A percentile compares a stretch with the other conserved stretches of the same genome.
These are phyloP conservation scores for Sterna hirundo DNA, from an alignment of 2,113 vertebrate genomes.

Conservation along the genomic window DNA sequence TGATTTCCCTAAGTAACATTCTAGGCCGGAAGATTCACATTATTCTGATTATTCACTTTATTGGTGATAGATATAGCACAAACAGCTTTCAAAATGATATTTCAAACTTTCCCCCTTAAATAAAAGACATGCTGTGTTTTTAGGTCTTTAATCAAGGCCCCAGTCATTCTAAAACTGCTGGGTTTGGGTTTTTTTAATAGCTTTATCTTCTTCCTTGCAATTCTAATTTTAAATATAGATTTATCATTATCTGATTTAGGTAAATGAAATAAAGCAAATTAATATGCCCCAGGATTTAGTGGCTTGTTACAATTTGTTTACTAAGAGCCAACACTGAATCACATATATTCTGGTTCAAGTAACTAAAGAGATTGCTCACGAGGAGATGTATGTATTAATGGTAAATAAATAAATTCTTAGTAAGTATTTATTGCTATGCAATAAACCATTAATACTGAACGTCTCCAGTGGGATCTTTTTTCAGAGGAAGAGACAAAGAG, in stretches of 20 bases:
- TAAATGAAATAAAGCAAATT: constrained; percentile 22
- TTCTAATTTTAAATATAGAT: not conserved
- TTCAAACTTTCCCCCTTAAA: not conserved
- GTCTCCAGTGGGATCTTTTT: not conserved
- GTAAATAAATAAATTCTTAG: not conserved
- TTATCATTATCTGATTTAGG: not conserved
- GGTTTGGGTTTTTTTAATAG: not conserved
- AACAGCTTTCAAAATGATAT: not conserved
- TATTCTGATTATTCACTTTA: not conserved
- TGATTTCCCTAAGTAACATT: not conserved
- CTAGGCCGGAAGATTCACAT: not conserved
- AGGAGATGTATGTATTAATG: not conserved
- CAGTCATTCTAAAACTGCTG: not conserved
- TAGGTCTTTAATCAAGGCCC: not conserved
- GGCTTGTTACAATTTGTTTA: not conserved
- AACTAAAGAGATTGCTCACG: not conserved
- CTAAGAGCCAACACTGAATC: not conserved
- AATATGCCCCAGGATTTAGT: not conserved
- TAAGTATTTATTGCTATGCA: not conserved
- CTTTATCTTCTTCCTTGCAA: not conserved
- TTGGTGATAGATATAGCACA: not conserved
- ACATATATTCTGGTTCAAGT: not conserved
- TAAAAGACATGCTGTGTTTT: not conserved
- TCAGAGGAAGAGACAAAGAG: not conserved
- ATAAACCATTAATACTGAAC: not conserved